Evolutionary conservation across 2,888 invertebrate species (phyloP).

Genomic region (Temnothorax unifasciatus): DNA sequence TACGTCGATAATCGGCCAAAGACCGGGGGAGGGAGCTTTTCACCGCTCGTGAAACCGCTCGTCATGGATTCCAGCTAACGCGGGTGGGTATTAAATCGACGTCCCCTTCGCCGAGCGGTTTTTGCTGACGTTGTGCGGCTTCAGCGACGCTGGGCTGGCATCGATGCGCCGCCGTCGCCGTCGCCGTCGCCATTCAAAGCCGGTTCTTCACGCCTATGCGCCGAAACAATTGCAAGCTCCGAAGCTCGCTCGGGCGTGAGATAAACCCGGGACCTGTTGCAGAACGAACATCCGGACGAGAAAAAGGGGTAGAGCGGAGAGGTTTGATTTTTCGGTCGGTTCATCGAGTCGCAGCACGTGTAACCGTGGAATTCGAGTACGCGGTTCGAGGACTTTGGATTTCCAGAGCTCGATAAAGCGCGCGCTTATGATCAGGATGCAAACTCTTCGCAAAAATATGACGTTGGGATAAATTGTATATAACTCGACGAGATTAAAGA

Average conservation of each 20-base stretch:
- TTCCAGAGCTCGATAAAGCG: neutral
- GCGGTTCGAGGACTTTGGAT: neutral
- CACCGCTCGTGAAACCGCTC: conserved; percentile 30
- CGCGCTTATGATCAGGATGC: neutral
- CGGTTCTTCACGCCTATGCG: conserved; percentile 67
- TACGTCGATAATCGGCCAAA: conserved; percentile 70
- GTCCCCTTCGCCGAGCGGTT: conserved; percentile 7
- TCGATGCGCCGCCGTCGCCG: conserved; percentile 39
- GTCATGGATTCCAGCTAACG: conserved; percentile 36
- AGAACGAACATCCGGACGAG: conserved; percentile 62
- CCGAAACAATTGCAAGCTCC: conserved; percentile 72
- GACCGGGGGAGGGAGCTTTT: conserved; percentile 37
- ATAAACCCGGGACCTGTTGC: conserved; percentile 76
- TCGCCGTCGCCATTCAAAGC: conserved; percentile 67
- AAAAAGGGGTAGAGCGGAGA: conserved; percentile 45
- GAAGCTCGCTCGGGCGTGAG: conserved; percentile 67
- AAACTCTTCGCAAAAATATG: neutral
- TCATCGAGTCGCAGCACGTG: conserved; percentile 6
- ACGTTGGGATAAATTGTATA: neutral
- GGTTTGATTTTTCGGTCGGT: conserved; percentile 68
- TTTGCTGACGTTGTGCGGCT: conserved; percentile 45
- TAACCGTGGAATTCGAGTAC: neutral
- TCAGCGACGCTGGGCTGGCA: conserved; percentile 33
- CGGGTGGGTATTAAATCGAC: conserved; percentile 40
- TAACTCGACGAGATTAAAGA: neutral